Evolutionary conservation across 2,888 invertebrate genomes (phyloP).

Genomic region (Mamestra brassicae): DNA sequence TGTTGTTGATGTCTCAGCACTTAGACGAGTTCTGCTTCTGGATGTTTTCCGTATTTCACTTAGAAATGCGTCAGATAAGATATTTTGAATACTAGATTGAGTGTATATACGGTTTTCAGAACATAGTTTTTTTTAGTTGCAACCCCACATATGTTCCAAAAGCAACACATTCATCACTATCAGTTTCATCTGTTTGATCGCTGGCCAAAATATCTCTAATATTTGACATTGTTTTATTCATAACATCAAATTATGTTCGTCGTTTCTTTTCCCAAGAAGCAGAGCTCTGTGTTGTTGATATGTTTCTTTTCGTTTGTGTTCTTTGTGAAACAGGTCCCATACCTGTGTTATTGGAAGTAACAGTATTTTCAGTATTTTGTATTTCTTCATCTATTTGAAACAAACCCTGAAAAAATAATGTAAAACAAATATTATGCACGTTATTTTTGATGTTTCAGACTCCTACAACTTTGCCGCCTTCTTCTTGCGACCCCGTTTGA

Average conservation of each 20-base stretch:
- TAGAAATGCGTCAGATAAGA: slow-evolving; percentile 24
- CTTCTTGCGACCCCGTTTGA: too few relatives aligned
- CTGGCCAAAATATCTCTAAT: slow-evolving; percentile 27
- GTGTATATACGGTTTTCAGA: slow-evolving; percentile 25
- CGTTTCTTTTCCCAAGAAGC: slow-evolving; percentile 25
- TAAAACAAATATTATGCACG: slow-evolving; percentile 21
- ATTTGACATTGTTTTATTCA: slow-evolving; percentile 24
- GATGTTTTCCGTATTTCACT: slow-evolving; percentile 22
- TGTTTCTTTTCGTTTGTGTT: slow-evolving; percentile 28
- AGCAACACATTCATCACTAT: slow-evolving; percentile 21
- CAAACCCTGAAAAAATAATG: slow-evolving; percentile 17
- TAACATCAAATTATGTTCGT: slow-evolving; percentile 26
- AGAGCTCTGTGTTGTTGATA: slow-evolving; percentile 27
- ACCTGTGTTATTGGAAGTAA: slow-evolving; percentile 26
- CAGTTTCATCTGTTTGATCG: slow-evolving; percentile 16
- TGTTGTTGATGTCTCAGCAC: slow-evolving; percentile 20
- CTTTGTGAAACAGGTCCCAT: slow-evolving; percentile 25
- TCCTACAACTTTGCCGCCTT: slow-evolving; percentile 8
- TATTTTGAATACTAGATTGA: slow-evolving; percentile 24
- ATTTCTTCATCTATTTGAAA: slow-evolving; percentile 16
- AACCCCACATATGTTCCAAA: slow-evolving; percentile 19
- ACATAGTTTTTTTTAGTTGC: slow-evolving; percentile 22
- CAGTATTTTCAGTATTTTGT: slow-evolving; percentile 25
- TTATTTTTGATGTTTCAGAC: slow-evolving; percentile 15
- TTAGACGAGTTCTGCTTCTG: slow-evolving; percentile 19